Percentiles rank a stretch among this genome's conserved stretches.
These are phyloP conservation scores for human (Homo sapiens) DNA, from an alignment of 2,113 vertebrate genomes.

Conservation along the genomic window GRCh38 chr2:72192001-72192500, in stretches of 20 bases:
- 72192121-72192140: not conserved
- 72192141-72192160: not conserved
- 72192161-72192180: not conserved
- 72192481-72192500: not conserved
- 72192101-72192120: not conserved
- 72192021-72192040: not conserved
- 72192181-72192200: not conserved
- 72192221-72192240: not conserved
- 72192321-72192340: not conserved
- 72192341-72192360: not conserved
- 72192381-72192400: not conserved
- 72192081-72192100: not conserved
- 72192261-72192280: not conserved
- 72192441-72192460: not conserved
- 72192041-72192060: not conserved
- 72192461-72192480: not conserved
- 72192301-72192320: not conserved
- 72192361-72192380: not conserved
- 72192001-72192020: not conserved
- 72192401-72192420: not conserved
- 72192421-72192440: not conserved
- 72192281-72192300: not conserved
- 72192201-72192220: not conserved
- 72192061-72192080: not conserved
- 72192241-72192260: not conserved